Base-by-base conservation (phyloP, 2,797 vertebrate species). In the Lophotriccus pileatus region DNA sequence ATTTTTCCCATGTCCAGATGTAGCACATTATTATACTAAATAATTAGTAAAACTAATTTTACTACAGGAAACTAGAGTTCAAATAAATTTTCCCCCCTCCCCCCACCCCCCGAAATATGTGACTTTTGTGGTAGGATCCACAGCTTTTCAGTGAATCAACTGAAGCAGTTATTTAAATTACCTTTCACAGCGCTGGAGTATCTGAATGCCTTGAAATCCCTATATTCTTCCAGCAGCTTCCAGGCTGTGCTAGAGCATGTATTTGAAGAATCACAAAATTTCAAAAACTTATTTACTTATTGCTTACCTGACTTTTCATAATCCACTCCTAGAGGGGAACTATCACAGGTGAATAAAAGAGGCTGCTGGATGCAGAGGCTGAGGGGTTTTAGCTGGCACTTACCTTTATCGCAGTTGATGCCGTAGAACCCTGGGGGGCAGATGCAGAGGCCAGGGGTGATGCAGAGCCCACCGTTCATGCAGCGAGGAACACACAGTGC, bases 361-460 rank as follows among this genome's bases (percentile, higher is more conserved):
- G 3, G 24, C 28, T 66, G 41, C 21, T 7, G 27, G 4, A 7
- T 3, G 22, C 0, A 1, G 72, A 47, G 36, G 47, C 50, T 0
- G 4, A 5, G 3, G 30, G 28, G 16, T 4, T 14, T 36, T 6
- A 12, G 21, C 9, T 2, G 7, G 13, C 14, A 1, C 18, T 94
- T 98, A 99, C 99, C 98, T 98, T 98, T 99, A 94, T 99, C 98
- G 4, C 99, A 99, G 78, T 98, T 98, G 97, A 98, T 96, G 84
- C 98, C 98, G 9, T 98, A 98, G 97, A 98, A 99, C 9, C 98
- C 98, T 0, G 98, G 98, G 34, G 99, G 98, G 87, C 99, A 99
- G 95, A 99, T 98, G 95, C 99, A 99, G 94, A 99, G 97, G 21
- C 98, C 98, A 0, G 98, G 98, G 46, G 98, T 99, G 81, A 99